Conservation (phyloP, 2,888 invertebrate species). For the Drosophila nr. perissopoda region DNA sequence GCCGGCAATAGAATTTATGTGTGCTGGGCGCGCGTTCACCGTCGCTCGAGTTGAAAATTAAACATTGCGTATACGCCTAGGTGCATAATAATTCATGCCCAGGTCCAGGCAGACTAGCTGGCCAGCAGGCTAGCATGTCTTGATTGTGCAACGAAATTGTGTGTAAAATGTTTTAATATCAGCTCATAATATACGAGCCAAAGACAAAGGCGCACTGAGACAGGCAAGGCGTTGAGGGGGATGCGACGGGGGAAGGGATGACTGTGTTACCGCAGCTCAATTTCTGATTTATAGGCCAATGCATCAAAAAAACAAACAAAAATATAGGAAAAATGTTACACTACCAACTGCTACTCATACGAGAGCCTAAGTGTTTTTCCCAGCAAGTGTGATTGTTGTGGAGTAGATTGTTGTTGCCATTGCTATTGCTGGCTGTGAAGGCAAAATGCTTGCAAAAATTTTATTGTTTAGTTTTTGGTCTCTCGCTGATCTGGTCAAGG, state of each 20-base stretch:
- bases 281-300: conserved; percentile 68
- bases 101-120: conserved; percentile 23
- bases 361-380: conserved; percentile 45
- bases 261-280: conserved; percentile 65
- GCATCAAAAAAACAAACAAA: conserved; percentile 21
- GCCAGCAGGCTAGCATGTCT: conserved; percentile 15
- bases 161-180: conserved; percentile 80
- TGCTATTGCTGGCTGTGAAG: conserved; percentile 23
- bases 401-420: conserved; percentile 17
- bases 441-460: conserved; percentile 53
- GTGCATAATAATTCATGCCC: conserved; percentile 79
- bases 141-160: conserved; percentile 69
- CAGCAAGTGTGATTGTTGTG: conserved; percentile 47
- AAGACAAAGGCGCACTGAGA: conserved; percentile 25
- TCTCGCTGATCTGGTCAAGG: conserved; percentile 61
- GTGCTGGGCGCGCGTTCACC: conserved; percentile 44
- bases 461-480: conserved; percentile 66
- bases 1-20: conserved; percentile 77
- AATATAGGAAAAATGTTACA: conserved; percentile 21
- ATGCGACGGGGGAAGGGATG: background rate
- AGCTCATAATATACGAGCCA: conserved; percentile 72
- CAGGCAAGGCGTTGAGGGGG: background rate
- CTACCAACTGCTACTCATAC: conserved; percentile 22
- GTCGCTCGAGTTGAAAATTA: conserved; percentile 76
- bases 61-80: conserved; percentile 82